A percentile compares a stretch with the other conserved stretches of the same genome.
Evolutionary conservation across 2,888 invertebrate species (phyloP).

Genomic region (Hipparchia semele): DNA sequence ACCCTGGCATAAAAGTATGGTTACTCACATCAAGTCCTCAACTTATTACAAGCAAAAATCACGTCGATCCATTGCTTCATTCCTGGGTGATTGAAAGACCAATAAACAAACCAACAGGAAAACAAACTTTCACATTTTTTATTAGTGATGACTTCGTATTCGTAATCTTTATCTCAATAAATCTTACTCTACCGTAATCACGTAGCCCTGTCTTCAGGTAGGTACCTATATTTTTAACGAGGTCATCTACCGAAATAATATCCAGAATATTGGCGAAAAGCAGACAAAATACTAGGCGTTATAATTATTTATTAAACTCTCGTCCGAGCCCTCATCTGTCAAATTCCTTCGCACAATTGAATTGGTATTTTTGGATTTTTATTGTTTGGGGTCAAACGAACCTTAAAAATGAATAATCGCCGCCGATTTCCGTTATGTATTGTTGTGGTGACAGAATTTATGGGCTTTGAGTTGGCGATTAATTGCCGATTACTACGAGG

Average conservation of each 20-base stretch:
- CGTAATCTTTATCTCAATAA: background rate
- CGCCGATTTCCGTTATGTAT: conserved; percentile 24
- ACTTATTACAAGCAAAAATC: too few relatives aligned
- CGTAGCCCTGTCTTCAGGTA: background rate
- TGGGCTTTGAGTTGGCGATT: conserved; percentile 23
- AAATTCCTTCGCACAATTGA: conserved; percentile 1
- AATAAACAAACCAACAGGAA: too few relatives aligned
- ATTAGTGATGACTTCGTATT: too few relatives aligned
- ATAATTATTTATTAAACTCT: background rate
- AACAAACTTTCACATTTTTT: too few relatives aligned
- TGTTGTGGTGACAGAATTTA: conserved; percentile 28
- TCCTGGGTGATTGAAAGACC: too few relatives aligned
- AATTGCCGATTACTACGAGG: conserved; percentile 25
- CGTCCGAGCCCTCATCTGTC: background rate
- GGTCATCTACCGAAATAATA: background rate
- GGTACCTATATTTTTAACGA: background rate
- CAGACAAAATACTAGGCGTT: background rate
- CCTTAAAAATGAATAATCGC: conserved; percentile 27
- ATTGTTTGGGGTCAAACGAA: conserved; percentile 19
- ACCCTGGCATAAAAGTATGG: too few relatives aligned
- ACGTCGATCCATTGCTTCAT: too few relatives aligned
- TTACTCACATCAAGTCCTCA: too few relatives aligned
- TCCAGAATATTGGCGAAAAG: background rate
- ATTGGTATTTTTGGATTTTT: conserved; percentile 19
- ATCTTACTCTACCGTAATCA: background rate